phyloP scores from a whole-genome alignment of 2,797 vertebrate species.

The Chaetophractus vellerosus region DNA sequence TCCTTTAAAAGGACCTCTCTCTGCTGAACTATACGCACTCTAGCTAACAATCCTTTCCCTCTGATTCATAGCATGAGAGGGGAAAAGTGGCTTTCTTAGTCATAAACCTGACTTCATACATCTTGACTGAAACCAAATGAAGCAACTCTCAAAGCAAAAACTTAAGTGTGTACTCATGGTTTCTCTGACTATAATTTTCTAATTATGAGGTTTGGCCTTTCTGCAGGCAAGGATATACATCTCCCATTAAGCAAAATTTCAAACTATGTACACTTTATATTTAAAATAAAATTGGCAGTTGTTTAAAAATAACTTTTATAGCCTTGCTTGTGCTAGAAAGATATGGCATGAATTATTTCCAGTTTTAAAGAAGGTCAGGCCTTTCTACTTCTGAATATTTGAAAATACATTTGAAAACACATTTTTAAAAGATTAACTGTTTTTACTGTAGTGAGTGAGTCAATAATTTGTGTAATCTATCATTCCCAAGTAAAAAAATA shows the following conservation, averaged over 20 bases:
- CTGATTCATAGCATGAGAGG: conserved; percentile 10
- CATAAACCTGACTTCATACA: conserved; percentile 52
- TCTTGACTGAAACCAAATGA: conserved; percentile 62
- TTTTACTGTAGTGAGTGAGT: background rate
- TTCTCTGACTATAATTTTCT: conserved; percentile 2
- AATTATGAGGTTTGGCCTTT: background rate
- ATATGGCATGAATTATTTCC: background rate
- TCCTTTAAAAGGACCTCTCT: background rate
- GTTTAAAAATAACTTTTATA: conserved; percentile 17
- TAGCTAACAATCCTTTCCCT: background rate
- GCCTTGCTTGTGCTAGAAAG: background rate
- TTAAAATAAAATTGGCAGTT: background rate
- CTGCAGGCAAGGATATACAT: background rate
- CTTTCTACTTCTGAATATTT: background rate
- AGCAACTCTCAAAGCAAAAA: conserved; percentile 38
- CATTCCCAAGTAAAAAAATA: background rate
- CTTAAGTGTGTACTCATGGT: background rate
- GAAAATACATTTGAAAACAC: background rate
- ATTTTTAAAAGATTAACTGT: background rate
- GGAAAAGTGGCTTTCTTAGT: conserved; percentile 52
- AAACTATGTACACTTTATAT: background rate
- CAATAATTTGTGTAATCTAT: background rate
- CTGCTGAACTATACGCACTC: background rate
- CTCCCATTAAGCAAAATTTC: conserved; percentile 13
- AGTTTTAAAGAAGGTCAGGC: background rate